Evolutionary conservation across 92 coral and sea anemone species (phyloP).

Genomic region (Galaxea fascicularis): DNA sequence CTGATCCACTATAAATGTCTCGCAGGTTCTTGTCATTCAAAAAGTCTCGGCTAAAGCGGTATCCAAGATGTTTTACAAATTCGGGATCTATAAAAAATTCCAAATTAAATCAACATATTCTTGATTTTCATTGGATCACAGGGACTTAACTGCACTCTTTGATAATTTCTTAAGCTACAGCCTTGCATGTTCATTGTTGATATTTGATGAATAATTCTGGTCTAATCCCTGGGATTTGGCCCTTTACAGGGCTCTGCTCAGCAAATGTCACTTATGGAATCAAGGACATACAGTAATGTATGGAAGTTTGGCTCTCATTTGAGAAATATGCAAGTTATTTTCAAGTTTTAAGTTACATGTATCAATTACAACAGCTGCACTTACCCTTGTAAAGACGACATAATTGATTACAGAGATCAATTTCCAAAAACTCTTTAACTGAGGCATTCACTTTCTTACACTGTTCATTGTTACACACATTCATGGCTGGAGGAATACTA

Average conservation of each 20-base stretch:
- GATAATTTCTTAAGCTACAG: not conserved
- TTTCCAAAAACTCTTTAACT: slow-evolving; percentile 44
- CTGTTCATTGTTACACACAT: slow-evolving; percentile 21
- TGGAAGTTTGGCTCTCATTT: not conserved
- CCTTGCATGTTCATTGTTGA: slow-evolving; percentile 14
- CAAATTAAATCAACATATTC: not conserved
- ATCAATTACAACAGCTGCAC: not conserved
- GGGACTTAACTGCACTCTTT: not conserved
- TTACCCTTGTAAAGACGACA: slow-evolving; percentile 46
- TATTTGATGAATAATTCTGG: slow-evolving; percentile 13
- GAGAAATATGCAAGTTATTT: slow-evolving; percentile 17
- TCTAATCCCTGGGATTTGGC: not conserved
- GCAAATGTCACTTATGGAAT: not conserved
- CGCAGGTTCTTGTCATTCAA: slow-evolving; percentile 14
- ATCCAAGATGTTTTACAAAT: slow-evolving; percentile 22
- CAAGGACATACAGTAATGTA: slow-evolving; percentile 8
- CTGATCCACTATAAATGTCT: slow-evolving; percentile 50
- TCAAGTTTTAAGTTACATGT: not conserved
- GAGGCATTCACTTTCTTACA: slow-evolving; percentile 40
- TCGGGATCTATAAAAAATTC: slow-evolving; percentile 14
- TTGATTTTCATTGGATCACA: slow-evolving; percentile 9
- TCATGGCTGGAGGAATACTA: slow-evolving; percentile 20
- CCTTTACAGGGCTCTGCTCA: not conserved
- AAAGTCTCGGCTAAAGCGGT: slow-evolving; percentile 29
- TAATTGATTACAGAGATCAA: slow-evolving; percentile 39